phyloP scores from a whole-genome alignment of 2,888 invertebrate genomes.

The Thalpophila matura region DNA sequence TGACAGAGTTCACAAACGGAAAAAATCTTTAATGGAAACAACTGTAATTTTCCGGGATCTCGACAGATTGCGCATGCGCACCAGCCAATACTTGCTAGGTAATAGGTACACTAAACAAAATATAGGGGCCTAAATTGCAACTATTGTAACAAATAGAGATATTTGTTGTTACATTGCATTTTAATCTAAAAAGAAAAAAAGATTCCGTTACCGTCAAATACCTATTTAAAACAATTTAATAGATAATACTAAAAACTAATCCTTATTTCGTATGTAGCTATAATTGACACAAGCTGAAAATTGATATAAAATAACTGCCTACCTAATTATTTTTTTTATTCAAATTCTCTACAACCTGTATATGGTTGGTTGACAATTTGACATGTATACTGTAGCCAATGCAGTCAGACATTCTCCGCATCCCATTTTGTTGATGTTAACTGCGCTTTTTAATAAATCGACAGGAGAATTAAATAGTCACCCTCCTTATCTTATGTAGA shows the following conservation, averaged over 20 bases:
- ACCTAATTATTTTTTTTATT: neutral
- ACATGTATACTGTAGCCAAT: constrained; percentile 50
- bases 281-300: too few relatives aligned
- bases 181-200: too few relatives aligned
- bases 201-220: too few relatives aligned
- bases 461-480: constrained; percentile 41
- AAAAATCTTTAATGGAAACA: neutral
- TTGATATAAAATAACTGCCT: neutral
- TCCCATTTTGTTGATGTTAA: constrained; percentile 51
- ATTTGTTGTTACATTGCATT: too few relatives aligned
- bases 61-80: too few relatives aligned
- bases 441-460: constrained; percentile 50
- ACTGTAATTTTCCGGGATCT: neutral
- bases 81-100: too few relatives aligned
- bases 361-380: constrained; percentile 38
- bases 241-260: too few relatives aligned
- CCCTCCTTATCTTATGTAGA: constrained; percentile 15
- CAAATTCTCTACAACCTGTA: constrained; percentile 31
- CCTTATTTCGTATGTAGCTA: too few relatives aligned
- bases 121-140: too few relatives aligned
- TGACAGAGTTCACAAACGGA: neutral
- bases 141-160: too few relatives aligned
- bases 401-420: constrained; percentile 66
- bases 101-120: too few relatives aligned
- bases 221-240: too few relatives aligned